phyloP scores from a whole-genome alignment of 2,888 invertebrate species.

The Apeira syringaria region DNA sequence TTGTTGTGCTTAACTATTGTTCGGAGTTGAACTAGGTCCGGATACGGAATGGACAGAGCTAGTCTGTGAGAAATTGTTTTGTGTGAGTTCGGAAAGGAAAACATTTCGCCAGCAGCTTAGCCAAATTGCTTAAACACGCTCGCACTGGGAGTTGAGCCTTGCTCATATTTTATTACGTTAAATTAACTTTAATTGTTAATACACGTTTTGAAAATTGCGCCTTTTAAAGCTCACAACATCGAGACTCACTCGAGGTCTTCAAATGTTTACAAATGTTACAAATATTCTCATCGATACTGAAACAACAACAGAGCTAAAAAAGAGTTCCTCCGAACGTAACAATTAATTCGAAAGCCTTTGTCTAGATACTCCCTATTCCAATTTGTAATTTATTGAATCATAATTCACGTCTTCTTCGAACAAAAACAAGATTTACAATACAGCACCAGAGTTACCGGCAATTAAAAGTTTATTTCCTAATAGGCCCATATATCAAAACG shows the following conservation, averaged over 20 bases:
- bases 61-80: constrained; percentile 75
- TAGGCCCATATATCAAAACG: constrained; percentile 69
- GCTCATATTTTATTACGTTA: constrained; percentile 62
- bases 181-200: constrained; percentile 62
- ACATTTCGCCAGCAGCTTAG: constrained; percentile 76
- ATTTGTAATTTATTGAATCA: constrained; percentile 15
- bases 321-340: too few species aligned
- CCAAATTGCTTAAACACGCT: constrained; percentile 66
- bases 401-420: constrained; percentile 24
- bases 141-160: constrained; percentile 44
- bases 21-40: constrained; percentile 71
- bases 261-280: too few species aligned
- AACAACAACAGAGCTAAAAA: too few species aligned
- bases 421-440: constrained; percentile 50
- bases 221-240: too few species aligned
- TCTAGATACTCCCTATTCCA: constrained; percentile 16
- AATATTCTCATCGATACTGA: too few species aligned
- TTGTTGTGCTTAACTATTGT: constrained; percentile 75
- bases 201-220: constrained; percentile 18
- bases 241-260: too few species aligned
- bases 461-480: constrained; percentile 77
- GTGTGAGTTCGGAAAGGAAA: constrained; percentile 77
- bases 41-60: constrained; percentile 70
- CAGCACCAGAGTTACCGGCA: constrained; percentile 66
- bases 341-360: too few species aligned